Evolutionary conservation across 2,888 invertebrate species (phyloP).

Genomic region (Chironomus tentans): DNA sequence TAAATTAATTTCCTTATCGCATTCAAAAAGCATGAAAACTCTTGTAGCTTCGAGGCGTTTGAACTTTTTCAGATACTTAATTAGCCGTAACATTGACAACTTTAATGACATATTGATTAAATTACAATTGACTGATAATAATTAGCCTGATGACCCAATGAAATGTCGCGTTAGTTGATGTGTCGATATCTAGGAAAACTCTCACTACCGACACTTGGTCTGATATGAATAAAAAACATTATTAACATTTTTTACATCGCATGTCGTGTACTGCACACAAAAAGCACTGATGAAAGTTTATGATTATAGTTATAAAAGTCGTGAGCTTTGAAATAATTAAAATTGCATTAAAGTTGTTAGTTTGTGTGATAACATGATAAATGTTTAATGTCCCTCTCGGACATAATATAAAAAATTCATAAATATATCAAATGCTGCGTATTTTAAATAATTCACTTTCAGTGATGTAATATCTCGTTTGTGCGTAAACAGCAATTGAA

Average conservation of each 20-base stretch:
- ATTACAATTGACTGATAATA: too few relatives aligned
- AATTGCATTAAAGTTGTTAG: background rate
- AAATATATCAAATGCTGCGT: too few relatives aligned
- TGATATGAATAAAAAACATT: background rate
- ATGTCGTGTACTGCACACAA: background rate
- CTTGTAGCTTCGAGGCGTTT: too few relatives aligned
- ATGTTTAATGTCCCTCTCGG: too few relatives aligned
- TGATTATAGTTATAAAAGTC: background rate
- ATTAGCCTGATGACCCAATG: constrained; percentile 11
- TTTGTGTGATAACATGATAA: too few relatives aligned
- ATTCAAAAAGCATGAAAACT: too few relatives aligned
- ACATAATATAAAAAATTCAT: too few relatives aligned
- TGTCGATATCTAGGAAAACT: background rate
- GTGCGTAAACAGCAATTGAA: background rate
- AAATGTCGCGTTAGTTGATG: background rate
- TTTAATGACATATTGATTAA: too few relatives aligned
- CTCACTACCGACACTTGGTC: background rate
- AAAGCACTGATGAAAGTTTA: background rate
- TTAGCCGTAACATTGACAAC: too few relatives aligned
- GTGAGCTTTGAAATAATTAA: background rate
- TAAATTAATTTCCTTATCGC: too few relatives aligned
- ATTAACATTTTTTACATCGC: background rate
- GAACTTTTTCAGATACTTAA: too few relatives aligned
- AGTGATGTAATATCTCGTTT: background rate
- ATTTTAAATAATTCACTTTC: too few relatives aligned